phyloP scores from a whole-genome alignment of 2,113 vertebrate species.

The Gymnarchus niloticus region DNA sequence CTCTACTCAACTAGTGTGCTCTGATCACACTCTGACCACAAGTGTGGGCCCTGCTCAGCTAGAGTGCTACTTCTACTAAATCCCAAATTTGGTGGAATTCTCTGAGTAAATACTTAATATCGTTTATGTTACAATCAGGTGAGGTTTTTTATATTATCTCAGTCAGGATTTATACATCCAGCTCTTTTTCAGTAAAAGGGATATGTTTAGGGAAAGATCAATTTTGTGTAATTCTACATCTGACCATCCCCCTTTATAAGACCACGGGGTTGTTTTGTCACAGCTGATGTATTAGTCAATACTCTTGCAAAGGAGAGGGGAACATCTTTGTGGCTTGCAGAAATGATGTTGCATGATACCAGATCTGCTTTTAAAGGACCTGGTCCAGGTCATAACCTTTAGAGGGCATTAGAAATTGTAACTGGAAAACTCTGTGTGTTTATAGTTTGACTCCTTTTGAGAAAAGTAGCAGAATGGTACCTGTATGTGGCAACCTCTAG shows the following conservation, averaged over 20 bases:
- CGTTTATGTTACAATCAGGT: neutral
- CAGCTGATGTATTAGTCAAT: conserved; percentile 44
- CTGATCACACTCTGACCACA: neutral
- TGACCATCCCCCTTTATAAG: conserved; percentile 36
- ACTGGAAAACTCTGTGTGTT: conserved; percentile 14
- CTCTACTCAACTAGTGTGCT: neutral
- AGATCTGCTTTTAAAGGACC: neutral
- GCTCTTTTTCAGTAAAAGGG: neutral
- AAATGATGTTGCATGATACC: neutral
- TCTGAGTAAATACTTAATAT: neutral
- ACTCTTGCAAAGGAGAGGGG: conserved; percentile 16
- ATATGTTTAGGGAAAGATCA: conserved; percentile 21
- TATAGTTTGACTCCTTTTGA: conserved; percentile 29
- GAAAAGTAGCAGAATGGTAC: conserved; percentile 36
- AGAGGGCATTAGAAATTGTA: too few relatives aligned
- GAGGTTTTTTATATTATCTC: neutral
- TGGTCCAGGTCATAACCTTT: neutral
- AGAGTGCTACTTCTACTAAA: neutral
- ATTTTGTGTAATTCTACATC: conserved; percentile 21
- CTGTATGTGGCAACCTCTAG: conserved; percentile 66
- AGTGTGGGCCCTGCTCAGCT: neutral
- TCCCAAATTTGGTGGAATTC: neutral
- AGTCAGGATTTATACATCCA: neutral
- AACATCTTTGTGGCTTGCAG: neutral
- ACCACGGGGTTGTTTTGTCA: conserved; percentile 35